Base-by-base conservation (phyloP, 2,888 invertebrate genomes). In the Tenthredo notha region DNA sequence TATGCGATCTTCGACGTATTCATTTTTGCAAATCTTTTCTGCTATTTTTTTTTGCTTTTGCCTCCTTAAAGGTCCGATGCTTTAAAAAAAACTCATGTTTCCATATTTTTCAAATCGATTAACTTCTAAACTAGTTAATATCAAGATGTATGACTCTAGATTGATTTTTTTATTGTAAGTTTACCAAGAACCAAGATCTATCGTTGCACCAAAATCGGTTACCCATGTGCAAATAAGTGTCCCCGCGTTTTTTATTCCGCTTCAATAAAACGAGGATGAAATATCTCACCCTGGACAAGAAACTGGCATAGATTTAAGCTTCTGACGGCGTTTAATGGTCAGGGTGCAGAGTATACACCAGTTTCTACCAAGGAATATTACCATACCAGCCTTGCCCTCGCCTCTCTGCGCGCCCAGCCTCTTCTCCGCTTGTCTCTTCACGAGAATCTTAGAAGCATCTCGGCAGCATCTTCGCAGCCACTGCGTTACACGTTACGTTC, bases 391-490 rank as follows among this genome's bases (percentile, higher is more conserved):
- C 80, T 80, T 80, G 80, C 40, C 80, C 80, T 40, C 40, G n/a
- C 80, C 61, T 61, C 65, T 37, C n/a, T n/a, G n/a, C n/a, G 58
- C 12, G 21, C 58, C 80, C 80, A 65, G 37, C 37, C 37, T 37
- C 37, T 80, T 37, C 37, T 80, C 61, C 80, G 61, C 80, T 80
- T 80, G 80, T 80, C 80, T 80, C 80, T 58, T 80, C 65, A 21
- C 61, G 61, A 40, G 80, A 61, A 80, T 80, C 80, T 80, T 29
- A 40, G 29, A 54, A 77, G 40, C 77, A 77, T 77, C 80, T 58
- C 61, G 80, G 80, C 80, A 61, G 61, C 61, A 80, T 80, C 80
- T 80, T 80, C 61, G 80, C 61, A 54, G 80, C 80, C 80, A 80
- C 80, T 61, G 80, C 61, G 80, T 80, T 80, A 80, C 80, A 80